Evolutionary conservation across 2,797 vertebrate genomes (phyloP).

Genomic region (Podarcis siculus): DNA sequence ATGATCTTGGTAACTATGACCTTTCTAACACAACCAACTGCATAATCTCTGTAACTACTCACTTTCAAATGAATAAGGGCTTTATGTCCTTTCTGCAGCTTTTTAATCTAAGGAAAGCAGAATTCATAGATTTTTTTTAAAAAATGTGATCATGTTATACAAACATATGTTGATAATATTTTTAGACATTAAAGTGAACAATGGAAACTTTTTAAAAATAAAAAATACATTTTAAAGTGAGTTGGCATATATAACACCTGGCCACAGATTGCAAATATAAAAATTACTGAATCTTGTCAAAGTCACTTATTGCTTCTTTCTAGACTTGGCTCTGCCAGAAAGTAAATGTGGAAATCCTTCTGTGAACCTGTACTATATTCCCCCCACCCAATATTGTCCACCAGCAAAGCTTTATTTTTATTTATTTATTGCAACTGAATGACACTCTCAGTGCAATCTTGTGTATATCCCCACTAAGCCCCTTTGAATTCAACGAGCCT

Average conservation of each 20-base stretch:
- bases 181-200: conserved; percentile 7
- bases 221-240: too few relatives aligned
- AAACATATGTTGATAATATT: neutral
- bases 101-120: conserved; percentile 15
- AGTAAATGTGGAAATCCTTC: conserved; percentile 22
- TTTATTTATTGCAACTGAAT: neutral
- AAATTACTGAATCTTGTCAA: conserved; percentile 17
- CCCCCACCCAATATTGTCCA: neutral
- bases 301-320: conserved; percentile 5
- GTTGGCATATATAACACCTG: conserved; percentile 15
- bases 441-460: neutral
- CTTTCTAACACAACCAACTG: conserved; percentile 45
- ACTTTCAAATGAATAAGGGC: conserved; percentile 36
- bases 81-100: conserved; percentile 38
- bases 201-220: conserved; percentile 38
- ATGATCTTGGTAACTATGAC: conserved; percentile 35
- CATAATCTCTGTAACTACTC: conserved; percentile 7
- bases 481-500: neutral
- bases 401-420: neutral
- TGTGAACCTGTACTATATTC: conserved; percentile 2
- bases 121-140: neutral
- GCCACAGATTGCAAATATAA: conserved; percentile 26
- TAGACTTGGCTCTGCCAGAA: conserved; percentile 3
- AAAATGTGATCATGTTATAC: neutral
- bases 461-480: neutral